Evolutionary conservation across 2,113 vertebrate species (phyloP).

Genomic region (Rhabdomys dilectus): DNA sequence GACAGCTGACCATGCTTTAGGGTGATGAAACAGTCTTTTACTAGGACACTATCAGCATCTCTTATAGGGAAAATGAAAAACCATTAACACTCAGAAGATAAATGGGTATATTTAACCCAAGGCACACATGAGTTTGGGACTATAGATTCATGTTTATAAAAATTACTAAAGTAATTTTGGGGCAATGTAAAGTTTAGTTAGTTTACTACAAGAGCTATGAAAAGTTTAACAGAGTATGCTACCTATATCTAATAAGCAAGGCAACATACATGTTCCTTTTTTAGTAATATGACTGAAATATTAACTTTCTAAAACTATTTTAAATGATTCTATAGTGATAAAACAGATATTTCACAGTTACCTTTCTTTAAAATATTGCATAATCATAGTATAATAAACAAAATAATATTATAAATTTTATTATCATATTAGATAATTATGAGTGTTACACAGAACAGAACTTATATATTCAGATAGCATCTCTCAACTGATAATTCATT

Average conservation of each 20-base stretch:
- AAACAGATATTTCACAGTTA: background rate
- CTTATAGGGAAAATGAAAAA: background rate
- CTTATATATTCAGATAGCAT: background rate
- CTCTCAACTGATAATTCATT: background rate
- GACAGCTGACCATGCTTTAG: background rate
- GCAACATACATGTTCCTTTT: background rate
- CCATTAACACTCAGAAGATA: background rate
- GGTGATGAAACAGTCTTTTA: background rate
- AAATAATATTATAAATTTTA: background rate
- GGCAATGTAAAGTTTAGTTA: background rate
- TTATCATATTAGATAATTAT: background rate
- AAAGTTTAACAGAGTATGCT: background rate
- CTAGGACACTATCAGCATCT: background rate
- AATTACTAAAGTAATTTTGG: background rate
- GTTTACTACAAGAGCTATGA: background rate
- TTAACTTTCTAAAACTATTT: background rate
- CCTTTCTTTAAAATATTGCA: background rate
- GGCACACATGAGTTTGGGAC: background rate
- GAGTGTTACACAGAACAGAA: background rate
- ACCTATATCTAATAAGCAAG: background rate
- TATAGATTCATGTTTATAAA: background rate
- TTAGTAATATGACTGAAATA: background rate
- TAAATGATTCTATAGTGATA: background rate
- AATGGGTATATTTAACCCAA: background rate
- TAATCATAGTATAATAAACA: background rate